These are phyloP conservation scores for Paedocypris micromegethes DNA, from an alignment of 2,797 vertebrate genomes.

Conservation along the genomic window DNA sequence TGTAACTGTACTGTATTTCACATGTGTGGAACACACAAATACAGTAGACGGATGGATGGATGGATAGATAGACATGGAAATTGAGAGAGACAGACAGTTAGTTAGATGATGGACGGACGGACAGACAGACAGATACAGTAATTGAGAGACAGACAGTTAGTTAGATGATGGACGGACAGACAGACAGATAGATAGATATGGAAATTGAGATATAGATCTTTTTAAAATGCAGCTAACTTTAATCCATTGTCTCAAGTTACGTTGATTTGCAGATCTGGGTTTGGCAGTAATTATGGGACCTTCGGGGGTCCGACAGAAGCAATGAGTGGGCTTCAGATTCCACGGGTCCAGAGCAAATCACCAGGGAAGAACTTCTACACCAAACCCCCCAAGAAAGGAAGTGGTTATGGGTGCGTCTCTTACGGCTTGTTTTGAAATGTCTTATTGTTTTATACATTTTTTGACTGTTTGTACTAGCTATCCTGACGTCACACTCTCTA, in stretches of 20 bases:
- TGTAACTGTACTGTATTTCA: background rate
- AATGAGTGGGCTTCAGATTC: slow-evolving; percentile 67
- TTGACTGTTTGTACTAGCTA: slow-evolving; percentile 63
- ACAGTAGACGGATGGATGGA: no score
- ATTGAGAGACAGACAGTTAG: no score
- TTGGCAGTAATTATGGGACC: slow-evolving; percentile 81
- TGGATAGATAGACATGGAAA: no score
- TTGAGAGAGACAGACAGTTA: no score
- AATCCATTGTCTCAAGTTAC: background rate
- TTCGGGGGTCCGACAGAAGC: slow-evolving; percentile 71
- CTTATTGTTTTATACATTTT: slow-evolving; percentile 24
- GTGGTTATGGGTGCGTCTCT: slow-evolving; percentile 77
- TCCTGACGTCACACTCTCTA: slow-evolving; percentile 76
- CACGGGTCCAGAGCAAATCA: slow-evolving; percentile 57
- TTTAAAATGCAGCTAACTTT: no score
- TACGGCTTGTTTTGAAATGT: slow-evolving; percentile 4
- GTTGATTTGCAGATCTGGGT: slow-evolving; percentile 66
- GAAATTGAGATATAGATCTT: no score
- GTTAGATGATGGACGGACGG: no score
- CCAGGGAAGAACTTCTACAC: slow-evolving; percentile 81
- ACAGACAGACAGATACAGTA: no score
- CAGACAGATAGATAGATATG: no score
- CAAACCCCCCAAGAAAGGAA: slow-evolving; percentile 80
- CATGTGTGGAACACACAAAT: no score
- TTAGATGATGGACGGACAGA: no score